Percentiles rank a stretch among this genome's conserved stretches.
phyloP scores from a whole-genome alignment of 2,888 invertebrate genomes.

The Apodemia duryi region DNA sequence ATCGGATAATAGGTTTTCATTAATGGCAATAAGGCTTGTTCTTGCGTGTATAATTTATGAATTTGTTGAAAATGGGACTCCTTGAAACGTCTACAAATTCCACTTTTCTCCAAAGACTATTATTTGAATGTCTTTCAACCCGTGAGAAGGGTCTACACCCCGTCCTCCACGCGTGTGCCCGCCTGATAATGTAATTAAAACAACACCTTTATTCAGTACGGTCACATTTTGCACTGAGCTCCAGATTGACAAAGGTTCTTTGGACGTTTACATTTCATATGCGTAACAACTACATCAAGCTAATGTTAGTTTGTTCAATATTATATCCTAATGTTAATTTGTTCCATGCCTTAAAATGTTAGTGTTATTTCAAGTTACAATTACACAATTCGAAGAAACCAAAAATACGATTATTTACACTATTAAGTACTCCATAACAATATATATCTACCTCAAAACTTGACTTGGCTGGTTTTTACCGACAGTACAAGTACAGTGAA shows the following conservation, averaged over 20 bases:
- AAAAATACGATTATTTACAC: too few species aligned
- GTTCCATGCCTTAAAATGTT: too few species aligned
- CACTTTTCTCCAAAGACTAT: slow-evolving; percentile 71
- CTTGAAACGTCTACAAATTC: slow-evolving; percentile 38
- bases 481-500: too few species aligned
- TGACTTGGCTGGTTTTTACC: too few species aligned
- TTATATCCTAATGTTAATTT: too few species aligned
- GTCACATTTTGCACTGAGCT: slow-evolving; percentile 57
- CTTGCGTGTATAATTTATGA: slow-evolving; percentile 31
- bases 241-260: slow-evolving; percentile 43
- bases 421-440: too few species aligned
- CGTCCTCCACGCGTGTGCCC: slow-evolving; percentile 60
- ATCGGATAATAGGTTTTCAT: slow-evolving; percentile 18
- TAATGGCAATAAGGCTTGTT: slow-evolving; percentile 35
- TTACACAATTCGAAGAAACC: too few species aligned
- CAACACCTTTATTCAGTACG: slow-evolving; percentile 73
- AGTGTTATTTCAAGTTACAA: too few species aligned
- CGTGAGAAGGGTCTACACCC: slow-evolving; percentile 70
- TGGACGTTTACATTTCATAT: slow-evolving; percentile 19
- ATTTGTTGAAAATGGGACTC: slow-evolving; percentile 10
- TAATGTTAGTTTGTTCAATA: slow-evolving; percentile 10
- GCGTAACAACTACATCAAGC: neutral
- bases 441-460: too few species aligned
- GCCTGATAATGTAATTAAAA: slow-evolving; percentile 79
- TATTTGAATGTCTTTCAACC: slow-evolving; percentile 77